phyloP scores from a whole-genome alignment of 2,113 vertebrate species.

The Myrmophylax atrothorax region DNA sequence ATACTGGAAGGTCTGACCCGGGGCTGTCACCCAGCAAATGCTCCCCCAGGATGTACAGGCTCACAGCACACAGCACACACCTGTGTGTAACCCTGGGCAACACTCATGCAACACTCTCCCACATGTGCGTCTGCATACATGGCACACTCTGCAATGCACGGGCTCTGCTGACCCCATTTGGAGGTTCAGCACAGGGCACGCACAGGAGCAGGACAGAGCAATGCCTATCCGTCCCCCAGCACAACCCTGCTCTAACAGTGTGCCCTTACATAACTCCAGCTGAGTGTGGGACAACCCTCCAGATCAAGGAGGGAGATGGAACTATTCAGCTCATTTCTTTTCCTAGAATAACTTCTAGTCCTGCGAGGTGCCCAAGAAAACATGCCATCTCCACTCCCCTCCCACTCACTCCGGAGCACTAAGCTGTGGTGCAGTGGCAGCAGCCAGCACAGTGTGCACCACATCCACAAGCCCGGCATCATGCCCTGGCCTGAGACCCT shows the following conservation, averaged over 20 bases:
- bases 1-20: neutral
- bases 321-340: neutral
- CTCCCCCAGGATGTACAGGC: neutral
- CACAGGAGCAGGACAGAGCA: fast-evolving
- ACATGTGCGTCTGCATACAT: fast-evolving
- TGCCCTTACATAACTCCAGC: neutral
- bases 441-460: neutral
- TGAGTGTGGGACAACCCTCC: neutral
- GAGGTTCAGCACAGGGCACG: fast-evolving
- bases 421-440: fast-evolving
- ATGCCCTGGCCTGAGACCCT: fast-evolving
- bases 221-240: neutral
- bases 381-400: neutral
- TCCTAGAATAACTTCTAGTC: slow-evolving; percentile 45
- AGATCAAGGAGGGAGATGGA: neutral
- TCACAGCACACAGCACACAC: fast-evolving
- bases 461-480: fast-evolving
- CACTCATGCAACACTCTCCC: neutral
- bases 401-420: neutral
- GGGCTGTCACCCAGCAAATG: fast-evolving
- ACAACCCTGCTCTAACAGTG: fast-evolving
- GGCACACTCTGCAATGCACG: fast-evolving
- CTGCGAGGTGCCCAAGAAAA: neutral
- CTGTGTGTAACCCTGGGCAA: fast-evolving
- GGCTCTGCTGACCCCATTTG: neutral